phyloP scores from a whole-genome alignment of 1,140 invertebrate species.

The Oreohelix idahoensis region DNA sequence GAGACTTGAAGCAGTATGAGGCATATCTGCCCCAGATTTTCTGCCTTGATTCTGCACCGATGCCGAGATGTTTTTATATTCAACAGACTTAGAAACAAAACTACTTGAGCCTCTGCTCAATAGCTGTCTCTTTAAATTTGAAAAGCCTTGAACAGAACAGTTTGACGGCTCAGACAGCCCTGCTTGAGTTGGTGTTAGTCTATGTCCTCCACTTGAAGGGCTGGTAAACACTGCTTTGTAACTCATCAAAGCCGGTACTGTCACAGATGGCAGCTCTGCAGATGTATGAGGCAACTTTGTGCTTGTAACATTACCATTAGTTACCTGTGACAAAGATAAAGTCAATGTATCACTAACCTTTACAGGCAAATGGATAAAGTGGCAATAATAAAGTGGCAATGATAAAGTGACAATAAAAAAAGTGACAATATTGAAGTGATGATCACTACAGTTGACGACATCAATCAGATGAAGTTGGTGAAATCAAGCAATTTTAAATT shows the following conservation, averaged over 20 bases:
- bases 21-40: not conserved
- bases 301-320: not conserved
- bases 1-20: not conserved
- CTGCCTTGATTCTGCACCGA: not conserved
- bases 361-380: too few species aligned
- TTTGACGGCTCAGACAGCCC: not conserved
- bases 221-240: conserved; percentile 39
- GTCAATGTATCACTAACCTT: too few species aligned
- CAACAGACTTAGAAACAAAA: not conserved
- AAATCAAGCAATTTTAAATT: too few species aligned
- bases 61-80: conserved; percentile 22
- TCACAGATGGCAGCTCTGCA: not conserved
- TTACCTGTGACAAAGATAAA: not conserved
- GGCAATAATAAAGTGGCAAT: too few species aligned
- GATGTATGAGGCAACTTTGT: not conserved
- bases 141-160: not conserved
- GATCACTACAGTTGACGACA: too few species aligned
- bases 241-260: not conserved
- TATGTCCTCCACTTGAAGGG: conserved; percentile 31
- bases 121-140: not conserved
- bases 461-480: too few species aligned
- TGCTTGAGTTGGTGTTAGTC: conserved; percentile 8
- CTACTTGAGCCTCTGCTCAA: not conserved
- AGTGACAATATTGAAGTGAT: too few species aligned
- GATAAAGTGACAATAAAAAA: too few species aligned